Conservation (phyloP, 2,113 vertebrate genomes). For the Spheniscus mendiculus region DNA sequence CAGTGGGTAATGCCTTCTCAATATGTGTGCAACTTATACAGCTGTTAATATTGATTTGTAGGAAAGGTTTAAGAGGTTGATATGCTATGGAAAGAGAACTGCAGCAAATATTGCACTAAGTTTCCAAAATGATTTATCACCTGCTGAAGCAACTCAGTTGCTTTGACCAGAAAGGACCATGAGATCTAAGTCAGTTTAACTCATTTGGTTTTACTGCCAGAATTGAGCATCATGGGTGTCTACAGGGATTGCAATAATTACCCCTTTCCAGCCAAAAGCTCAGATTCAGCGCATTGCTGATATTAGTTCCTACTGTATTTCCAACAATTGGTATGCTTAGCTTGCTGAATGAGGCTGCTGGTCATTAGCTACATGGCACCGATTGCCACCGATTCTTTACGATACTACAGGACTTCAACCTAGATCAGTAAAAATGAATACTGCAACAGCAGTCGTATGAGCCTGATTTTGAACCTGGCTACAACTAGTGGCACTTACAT, state of each 20-base stretch:
- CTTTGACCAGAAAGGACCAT: not conserved
- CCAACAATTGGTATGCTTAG: not conserved
- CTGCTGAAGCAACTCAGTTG: not conserved
- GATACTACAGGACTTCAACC: not conserved
- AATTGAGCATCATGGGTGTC: not conserved
- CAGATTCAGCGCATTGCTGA: not conserved
- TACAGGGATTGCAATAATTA: not conserved
- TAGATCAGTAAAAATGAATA: not conserved
- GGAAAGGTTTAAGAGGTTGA: conserved; percentile 55
- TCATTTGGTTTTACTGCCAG: not conserved
- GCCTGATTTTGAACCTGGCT: not conserved
- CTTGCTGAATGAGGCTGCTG: not conserved
- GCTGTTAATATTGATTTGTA: conserved; percentile 71
- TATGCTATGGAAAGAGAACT: conserved; percentile 4
- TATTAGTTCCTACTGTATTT: not conserved
- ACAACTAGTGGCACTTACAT: not conserved
- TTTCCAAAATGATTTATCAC: conserved; percentile 14
- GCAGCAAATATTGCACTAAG: not conserved
- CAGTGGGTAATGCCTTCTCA: conserved; percentile 58
- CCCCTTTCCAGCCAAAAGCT: not conserved
- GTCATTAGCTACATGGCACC: not conserved
- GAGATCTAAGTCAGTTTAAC: not conserved
- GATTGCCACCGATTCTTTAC: not conserved
- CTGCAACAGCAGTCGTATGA: not conserved
- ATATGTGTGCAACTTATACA: conserved; percentile 46